Conservation (phyloP, 2,113 vertebrate genomes). For the Ellobius talpinus region DNA sequence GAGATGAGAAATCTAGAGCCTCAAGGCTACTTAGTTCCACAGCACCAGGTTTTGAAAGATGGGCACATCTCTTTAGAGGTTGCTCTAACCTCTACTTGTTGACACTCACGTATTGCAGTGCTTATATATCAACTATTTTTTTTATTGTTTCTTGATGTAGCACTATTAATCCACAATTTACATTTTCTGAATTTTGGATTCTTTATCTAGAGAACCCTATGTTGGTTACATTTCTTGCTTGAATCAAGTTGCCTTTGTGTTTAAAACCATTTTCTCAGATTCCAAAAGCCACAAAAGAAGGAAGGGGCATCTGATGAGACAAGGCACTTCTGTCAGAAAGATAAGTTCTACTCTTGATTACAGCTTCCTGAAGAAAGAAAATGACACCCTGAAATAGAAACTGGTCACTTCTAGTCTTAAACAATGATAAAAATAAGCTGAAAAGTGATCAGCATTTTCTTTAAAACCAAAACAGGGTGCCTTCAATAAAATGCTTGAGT, state of each 20-base stretch:
- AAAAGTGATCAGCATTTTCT: background rate
- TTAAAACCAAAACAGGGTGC: background rate
- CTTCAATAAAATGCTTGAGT: background rate
- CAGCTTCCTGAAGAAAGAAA: background rate
- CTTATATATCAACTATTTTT: background rate
- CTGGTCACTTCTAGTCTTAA: background rate
- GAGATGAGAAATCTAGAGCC: background rate
- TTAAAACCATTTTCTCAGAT: background rate
- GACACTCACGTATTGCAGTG: background rate
- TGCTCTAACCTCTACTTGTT: background rate
- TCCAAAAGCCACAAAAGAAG: background rate
- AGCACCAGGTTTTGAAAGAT: background rate
- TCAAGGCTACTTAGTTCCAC: background rate
- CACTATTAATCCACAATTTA: background rate
- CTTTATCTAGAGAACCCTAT: background rate
- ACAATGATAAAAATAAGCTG: background rate
- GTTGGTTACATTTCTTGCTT: no score
- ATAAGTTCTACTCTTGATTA: background rate
- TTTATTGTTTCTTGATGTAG: background rate
- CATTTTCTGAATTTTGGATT: background rate
- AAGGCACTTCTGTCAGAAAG: background rate
- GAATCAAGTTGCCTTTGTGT: background rate
- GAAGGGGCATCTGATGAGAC: background rate
- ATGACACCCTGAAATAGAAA: background rate
- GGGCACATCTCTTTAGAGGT: background rate